Percentiles rank a stretch among this genome's conserved stretches.
Conservation (phyloP, 2,113 vertebrate species). For the Callospermophilus lateralis region DNA sequence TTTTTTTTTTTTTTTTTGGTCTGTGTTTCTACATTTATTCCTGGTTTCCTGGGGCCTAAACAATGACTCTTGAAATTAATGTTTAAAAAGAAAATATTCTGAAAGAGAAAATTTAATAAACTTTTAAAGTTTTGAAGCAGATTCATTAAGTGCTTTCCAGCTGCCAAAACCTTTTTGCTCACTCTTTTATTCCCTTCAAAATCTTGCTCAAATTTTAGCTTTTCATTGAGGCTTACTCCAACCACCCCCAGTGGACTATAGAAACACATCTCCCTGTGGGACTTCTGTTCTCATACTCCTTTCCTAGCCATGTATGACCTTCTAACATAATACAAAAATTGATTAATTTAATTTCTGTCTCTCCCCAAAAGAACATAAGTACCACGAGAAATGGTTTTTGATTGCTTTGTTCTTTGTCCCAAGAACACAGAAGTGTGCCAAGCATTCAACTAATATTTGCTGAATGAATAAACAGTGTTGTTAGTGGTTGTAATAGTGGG, state of each 20-base stretch:
- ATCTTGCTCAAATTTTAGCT: not conserved
- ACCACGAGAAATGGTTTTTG: not conserved
- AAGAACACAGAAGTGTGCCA: not conserved
- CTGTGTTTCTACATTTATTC: not conserved
- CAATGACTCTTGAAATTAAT: not conserved
- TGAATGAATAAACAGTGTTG: not conserved
- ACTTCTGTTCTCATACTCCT: not conserved
- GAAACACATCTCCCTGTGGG: not conserved
- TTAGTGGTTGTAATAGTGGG: not conserved
- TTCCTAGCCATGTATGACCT: not conserved
- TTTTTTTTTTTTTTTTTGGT: not conserved
- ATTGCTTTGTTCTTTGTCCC: not conserved
- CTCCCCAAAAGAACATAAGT: not conserved
- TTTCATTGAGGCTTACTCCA: not conserved
- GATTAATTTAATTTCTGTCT: not conserved
- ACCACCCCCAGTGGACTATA: not conserved
- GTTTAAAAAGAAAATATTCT: conserved; percentile 9
- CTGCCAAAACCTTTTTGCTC: not conserved
- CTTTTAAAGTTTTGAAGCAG: not conserved
- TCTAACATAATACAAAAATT: not conserved
- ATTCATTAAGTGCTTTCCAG: not conserved
- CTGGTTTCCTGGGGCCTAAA: not conserved
- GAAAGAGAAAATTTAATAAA: not conserved
- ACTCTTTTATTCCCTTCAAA: not conserved
- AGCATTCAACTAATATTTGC: not conserved